These are phyloP conservation scores for Ameiurus melas DNA, from an alignment of 2,113 vertebrate genomes.

Conservation along the genomic window DNA sequence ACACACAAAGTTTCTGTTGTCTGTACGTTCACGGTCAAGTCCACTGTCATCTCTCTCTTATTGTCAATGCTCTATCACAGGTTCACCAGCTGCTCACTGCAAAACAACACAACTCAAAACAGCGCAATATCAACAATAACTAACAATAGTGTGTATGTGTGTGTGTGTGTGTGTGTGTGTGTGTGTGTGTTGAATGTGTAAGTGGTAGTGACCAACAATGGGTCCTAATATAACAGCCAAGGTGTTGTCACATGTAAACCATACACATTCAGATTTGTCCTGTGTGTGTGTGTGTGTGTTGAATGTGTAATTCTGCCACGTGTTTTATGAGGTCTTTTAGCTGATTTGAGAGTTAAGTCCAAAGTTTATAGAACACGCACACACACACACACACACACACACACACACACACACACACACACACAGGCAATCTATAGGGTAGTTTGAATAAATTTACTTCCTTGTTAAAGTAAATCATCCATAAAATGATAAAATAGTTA, in stretches of 20 bases:
- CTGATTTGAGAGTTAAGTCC: background rate
- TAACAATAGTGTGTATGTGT: background rate
- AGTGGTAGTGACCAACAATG: background rate
- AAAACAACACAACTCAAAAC: background rate
- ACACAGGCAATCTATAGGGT: background rate
- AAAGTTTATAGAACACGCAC: background rate
- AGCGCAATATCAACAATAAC: too few species aligned
- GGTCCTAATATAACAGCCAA: background rate
- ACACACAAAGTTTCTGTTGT: background rate
- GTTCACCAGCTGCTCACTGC: background rate
- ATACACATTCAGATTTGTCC: background rate
- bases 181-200: too few species aligned
- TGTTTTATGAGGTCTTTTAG: background rate
- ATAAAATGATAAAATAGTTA: slow-evolving; percentile 14
- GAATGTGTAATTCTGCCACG: too few species aligned
- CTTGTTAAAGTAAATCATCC: slow-evolving; percentile 11
- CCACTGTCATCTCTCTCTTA: background rate
- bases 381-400: background rate
- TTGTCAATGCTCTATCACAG: background rate
- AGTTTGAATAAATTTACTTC: background rate
- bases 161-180: too few species aligned
- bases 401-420: background rate
- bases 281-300: background rate
- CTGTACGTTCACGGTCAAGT: background rate
- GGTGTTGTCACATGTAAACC: background rate